phyloP scores from a whole-genome alignment of 2,888 invertebrate genomes.

The Cremastobaeus sp. region DNA sequence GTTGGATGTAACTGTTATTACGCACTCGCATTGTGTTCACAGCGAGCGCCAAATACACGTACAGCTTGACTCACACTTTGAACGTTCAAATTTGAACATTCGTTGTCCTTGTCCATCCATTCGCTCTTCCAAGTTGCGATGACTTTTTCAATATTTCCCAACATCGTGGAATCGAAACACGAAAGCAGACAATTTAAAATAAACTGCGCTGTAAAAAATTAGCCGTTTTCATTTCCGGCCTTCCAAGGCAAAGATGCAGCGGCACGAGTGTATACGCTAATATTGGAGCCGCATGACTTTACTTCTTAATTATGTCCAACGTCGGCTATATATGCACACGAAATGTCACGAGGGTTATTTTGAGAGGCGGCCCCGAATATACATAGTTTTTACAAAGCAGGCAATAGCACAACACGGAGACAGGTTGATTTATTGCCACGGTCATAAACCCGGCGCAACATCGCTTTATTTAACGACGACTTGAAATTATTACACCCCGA shows the following conservation, averaged over 20 bases:
- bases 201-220: no score
- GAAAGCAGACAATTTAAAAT: no score
- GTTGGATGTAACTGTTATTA: constrained; percentile 7
- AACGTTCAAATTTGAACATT: no score
- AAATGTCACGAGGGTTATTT: constrained; percentile 42
- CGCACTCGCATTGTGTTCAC: no score
- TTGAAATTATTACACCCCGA: constrained; percentile 34
- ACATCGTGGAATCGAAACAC: no score
- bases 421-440: constrained; percentile 45
- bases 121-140: no score
- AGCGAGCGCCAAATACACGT: no score
- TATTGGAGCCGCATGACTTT: constrained; percentile 42
- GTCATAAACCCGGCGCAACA: constrained; percentile 24
- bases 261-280: constrained; percentile 21
- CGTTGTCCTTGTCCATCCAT: no score
- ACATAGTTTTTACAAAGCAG: constrained; percentile 20
- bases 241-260: neutral
- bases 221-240: constrained; percentile 22
- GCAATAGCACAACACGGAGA: constrained; percentile 23
- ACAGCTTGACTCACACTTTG: no score
- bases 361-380: constrained; percentile 6
- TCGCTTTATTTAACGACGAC: constrained; percentile 38
- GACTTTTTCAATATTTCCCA: no score
- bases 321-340: constrained; percentile 23
- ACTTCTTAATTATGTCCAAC: constrained; percentile 35